Base-by-base conservation (phyloP, 2,797 vertebrate species). In the Enteromius trimaculatus region DNA sequence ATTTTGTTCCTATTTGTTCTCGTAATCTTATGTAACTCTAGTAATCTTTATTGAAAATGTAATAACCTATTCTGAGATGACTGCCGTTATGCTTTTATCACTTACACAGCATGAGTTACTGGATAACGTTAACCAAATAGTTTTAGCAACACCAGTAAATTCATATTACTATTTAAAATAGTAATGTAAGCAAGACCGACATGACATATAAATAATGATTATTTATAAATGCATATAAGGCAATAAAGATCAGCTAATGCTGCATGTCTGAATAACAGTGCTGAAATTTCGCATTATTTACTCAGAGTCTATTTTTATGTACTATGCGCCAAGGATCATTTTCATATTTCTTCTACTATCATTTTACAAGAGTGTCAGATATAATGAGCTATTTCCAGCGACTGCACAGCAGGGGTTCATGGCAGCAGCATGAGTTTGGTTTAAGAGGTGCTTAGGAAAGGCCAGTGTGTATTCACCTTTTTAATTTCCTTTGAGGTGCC, bases 321-420 rank as follows among this genome's bases (percentile, higher is more conserved):
- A 11, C 44, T 80, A 39, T 3, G 9, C 26, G 3, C 26, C 21
- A 47, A 84, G 55, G 5, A 58, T 82, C 2, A 39, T 82, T 79
- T 82, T 87, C 44, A 76, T 79, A 82, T 55, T 82, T 21, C 42
- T 70, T 79, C 64, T 21, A 26, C 75, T 74, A 82, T 34, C 80
- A 42, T 51, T 80, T 84, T 80, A 23, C 74, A 53, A 71, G 23
- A 71, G 42, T 65, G 37, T 62, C 21, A 19, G 51, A 71, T 76
- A 58, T 55, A 60, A 62, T 58, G 69, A 77, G 39, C 29, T 79
- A 86, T 82, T 86, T 82, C 70, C 34, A 53, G 51, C 49, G 26
- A 71, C 71, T 51, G 31, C 11, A 34, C 55, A 64, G 34, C 51
- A 0, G 79, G 64, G 21, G 70, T 51, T 65, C 51, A 42, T n/a